Evolutionary conservation across 2,113 vertebrate genomes (phyloP), one percentile per base, ranked within the genome.

Genomic region (Trinectes maculatus): DNA sequence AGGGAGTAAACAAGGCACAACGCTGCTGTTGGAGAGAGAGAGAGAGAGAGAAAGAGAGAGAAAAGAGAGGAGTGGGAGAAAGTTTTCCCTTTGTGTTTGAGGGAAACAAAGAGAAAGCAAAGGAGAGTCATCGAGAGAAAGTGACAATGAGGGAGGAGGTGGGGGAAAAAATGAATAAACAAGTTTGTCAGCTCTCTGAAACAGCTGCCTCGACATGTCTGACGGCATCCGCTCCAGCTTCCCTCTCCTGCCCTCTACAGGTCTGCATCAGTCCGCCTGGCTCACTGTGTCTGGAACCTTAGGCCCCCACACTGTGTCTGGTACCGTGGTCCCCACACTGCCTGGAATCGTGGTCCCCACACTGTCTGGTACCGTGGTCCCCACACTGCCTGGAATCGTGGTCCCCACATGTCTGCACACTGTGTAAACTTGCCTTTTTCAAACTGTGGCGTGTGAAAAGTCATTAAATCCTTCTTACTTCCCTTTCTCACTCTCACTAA

Each of bases 171-270:
- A 76, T 63, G 48, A 67, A 79, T 53, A 76, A 85, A 89, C 82
- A 49, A 81, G 83, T 90, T 87, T 63, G 60, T 56, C 82, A 78
- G 59, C 69, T 88, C 51, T 71, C 24, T 64, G 64, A 28, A 86
- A 84, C 71, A 76, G 67, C 73, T 73, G 87, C 88, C 77, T 82
- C 80, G 89, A 91, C 91, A 85, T 33, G 86, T 76, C 70, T 74
- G 37, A 60, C 29, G 12, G 25, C n/a, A 8, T 56, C 59, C 19
- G 16, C 63, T 73, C 44, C 70, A 71, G 64, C 29, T 16, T 12
- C 60, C 3, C 36, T 33, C 36, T 5, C 9, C 39, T 16, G 12
- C 44, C 39, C 36, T 25, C 1, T 54, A 67, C 62, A 63, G 1
- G 46, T 54, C 47, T 66, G 13, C 46, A 13, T 26, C 15, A 42